phyloP scores from a whole-genome alignment of 1,140 invertebrate species.

The Lepidotrigona ventralis region DNA sequence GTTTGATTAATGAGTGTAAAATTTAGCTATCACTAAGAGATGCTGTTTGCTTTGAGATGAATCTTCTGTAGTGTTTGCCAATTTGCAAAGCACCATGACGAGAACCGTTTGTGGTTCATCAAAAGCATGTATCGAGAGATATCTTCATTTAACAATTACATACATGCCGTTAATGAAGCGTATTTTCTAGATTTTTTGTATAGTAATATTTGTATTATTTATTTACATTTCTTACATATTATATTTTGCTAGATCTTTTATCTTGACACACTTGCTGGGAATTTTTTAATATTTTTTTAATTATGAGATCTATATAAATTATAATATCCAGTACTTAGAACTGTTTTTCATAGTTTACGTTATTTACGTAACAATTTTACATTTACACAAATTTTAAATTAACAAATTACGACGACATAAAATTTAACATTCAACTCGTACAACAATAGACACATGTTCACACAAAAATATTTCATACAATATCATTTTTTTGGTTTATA shows the following conservation, averaged over 20 bases:
- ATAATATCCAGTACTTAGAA: background rate
- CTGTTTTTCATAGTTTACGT: constrained; percentile 6
- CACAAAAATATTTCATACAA: background rate
- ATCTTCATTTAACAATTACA: constrained; percentile 10
- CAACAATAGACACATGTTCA: background rate
- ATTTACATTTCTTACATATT: background rate
- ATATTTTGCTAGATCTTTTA: constrained; percentile 11
- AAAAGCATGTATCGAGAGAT: constrained; percentile 3
- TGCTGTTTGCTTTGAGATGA: constrained; percentile 15
- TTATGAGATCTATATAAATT: constrained; percentile 17
- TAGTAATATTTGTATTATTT: background rate
- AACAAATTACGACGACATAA: background rate
- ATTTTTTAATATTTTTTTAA: constrained; percentile 27
- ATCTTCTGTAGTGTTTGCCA: constrained; percentile 32
- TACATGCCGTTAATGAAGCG: background rate
- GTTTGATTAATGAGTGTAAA: constrained; percentile 15
- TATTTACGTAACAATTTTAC: background rate
- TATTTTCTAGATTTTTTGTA: background rate
- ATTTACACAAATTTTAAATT: background rate
- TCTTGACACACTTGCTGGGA: constrained; percentile 24
- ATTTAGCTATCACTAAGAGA: constrained; percentile 1
- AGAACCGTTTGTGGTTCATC: constrained; percentile 3
- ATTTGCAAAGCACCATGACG: constrained; percentile 26
- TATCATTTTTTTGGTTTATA: constrained; percentile 40
- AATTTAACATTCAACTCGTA: constrained; percentile 4